These are phyloP conservation scores for Gulo gulo DNA, from an alignment of 2,113 vertebrate genomes.

Conservation along the genomic window DNA sequence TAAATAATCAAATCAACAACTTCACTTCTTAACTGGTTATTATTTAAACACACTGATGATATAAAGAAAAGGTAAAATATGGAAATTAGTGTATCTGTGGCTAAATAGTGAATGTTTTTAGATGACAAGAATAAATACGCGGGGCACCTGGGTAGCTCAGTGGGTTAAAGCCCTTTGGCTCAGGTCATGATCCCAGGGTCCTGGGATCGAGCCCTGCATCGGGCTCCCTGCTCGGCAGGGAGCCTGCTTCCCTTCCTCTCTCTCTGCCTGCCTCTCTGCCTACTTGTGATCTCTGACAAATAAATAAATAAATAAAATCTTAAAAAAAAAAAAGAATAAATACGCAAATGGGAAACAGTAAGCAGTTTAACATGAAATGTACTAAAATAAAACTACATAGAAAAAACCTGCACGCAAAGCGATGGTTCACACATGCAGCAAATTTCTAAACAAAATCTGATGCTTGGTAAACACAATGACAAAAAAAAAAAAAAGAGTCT, in stretches of 20 bases:
- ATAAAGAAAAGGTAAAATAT: not conserved
- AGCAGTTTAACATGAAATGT: not conserved
- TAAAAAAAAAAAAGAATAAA: no score
- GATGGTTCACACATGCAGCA: not conserved
- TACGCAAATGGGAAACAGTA: not conserved
- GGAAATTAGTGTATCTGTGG: not conserved
- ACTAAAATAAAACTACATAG: not conserved
- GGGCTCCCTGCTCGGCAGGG: no score
- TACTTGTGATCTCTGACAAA: no score
- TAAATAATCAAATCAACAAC: not conserved
- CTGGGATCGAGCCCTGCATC: no score
- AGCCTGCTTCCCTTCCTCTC: no score
- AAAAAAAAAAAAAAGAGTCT: not conserved
- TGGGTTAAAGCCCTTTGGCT: no score
- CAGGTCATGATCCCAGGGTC: no score
- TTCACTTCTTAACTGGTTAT: not conserved
- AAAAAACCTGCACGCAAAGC: not conserved
- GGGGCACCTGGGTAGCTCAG: no score
- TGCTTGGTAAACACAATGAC: not conserved
- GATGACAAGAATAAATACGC: not conserved
- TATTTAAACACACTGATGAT: not conserved
- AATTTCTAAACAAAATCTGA: not conserved
- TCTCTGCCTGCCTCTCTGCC: no score
- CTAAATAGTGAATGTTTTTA: not conserved
- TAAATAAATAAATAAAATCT: no score